Percentiles rank a stretch among this genome's conserved stretches.
Evolutionary conservation across 2,797 vertebrate genomes (phyloP).

Genomic region (Astyanax mexicanus): DNA sequence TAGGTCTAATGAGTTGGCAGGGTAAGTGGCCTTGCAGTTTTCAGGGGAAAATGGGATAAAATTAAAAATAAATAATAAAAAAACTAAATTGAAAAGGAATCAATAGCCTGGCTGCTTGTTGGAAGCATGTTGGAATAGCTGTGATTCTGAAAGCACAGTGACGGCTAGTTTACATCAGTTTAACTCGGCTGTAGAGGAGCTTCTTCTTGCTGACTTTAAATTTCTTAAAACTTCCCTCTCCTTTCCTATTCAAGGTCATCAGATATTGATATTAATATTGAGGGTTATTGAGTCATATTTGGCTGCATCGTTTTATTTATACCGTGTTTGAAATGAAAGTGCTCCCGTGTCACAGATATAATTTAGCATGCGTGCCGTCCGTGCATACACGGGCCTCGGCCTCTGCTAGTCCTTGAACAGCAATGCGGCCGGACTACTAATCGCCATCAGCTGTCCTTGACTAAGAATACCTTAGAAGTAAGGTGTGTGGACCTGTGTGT

Average conservation of each 20-base stretch:
- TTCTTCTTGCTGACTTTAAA: slow-evolving; percentile 5
- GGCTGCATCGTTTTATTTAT: slow-evolving; percentile 37
- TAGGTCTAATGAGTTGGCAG: too few relatives aligned
- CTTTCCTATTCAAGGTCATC: slow-evolving; percentile 25
- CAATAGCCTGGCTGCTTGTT: too few relatives aligned
- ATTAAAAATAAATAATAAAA: too few relatives aligned
- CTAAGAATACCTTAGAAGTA: neutral
- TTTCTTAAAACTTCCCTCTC: neutral
- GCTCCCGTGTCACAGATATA: slow-evolving; percentile 33
- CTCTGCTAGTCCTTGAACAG: slow-evolving; percentile 52
- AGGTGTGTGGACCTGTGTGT: neutral
- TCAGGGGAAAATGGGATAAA: too few relatives aligned
- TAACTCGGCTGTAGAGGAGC: slow-evolving; percentile 1
- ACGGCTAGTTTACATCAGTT: too few relatives aligned
- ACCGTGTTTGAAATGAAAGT: slow-evolving; percentile 37
- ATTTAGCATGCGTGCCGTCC: slow-evolving; percentile 40
- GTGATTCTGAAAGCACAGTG: too few relatives aligned
- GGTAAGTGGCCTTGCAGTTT: too few relatives aligned
- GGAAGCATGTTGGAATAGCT: too few relatives aligned
- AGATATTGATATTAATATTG: slow-evolving; percentile 16
- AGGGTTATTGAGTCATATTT: slow-evolving; percentile 34
- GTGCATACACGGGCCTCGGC: slow-evolving; percentile 37
- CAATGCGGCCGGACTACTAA: slow-evolving; percentile 51
- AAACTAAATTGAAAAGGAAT: too few relatives aligned
- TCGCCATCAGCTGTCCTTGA: slow-evolving; percentile 34